Conservation (phyloP, 2,113 vertebrate genomes). For the Oreocharis arfaki region DNA sequence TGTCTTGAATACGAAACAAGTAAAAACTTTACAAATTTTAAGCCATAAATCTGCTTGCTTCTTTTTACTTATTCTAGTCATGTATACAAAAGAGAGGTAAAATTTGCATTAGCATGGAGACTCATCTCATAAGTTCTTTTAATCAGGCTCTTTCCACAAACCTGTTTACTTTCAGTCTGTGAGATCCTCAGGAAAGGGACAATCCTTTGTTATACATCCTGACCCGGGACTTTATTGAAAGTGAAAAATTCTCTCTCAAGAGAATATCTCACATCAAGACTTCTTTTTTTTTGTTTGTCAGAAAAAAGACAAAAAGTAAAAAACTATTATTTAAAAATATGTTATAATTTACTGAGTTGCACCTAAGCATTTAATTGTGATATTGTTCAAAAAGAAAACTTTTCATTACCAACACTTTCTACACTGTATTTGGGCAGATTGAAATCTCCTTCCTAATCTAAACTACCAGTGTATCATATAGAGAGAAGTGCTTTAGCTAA, state of each 20-base stretch:
- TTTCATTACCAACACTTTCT: neutral
- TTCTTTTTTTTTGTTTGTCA: neutral
- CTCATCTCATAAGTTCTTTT: neutral
- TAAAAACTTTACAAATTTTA: neutral
- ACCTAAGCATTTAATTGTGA: neutral
- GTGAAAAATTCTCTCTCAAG: neutral
- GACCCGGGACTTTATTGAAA: neutral
- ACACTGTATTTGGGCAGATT: neutral
- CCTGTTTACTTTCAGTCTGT: neutral
- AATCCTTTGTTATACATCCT: neutral
- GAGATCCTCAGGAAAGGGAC: neutral
- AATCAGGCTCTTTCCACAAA: neutral
- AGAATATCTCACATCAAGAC: neutral
- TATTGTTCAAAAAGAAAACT: neutral
- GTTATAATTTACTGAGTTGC: neutral
- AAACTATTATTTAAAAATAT: neutral
- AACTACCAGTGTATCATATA: accelerated
- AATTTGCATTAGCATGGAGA: neutral
- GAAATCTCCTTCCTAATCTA: neutral
- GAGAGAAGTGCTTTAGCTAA: neutral
- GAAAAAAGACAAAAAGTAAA: neutral
- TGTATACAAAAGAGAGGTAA: neutral
- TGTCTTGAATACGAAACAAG: neutral
- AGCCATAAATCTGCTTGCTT: neutral
- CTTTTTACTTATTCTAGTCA: neutral